phyloP scores from a whole-genome alignment of 2,113 vertebrate genomes.

The Pyxicephalus adspersus region DNA sequence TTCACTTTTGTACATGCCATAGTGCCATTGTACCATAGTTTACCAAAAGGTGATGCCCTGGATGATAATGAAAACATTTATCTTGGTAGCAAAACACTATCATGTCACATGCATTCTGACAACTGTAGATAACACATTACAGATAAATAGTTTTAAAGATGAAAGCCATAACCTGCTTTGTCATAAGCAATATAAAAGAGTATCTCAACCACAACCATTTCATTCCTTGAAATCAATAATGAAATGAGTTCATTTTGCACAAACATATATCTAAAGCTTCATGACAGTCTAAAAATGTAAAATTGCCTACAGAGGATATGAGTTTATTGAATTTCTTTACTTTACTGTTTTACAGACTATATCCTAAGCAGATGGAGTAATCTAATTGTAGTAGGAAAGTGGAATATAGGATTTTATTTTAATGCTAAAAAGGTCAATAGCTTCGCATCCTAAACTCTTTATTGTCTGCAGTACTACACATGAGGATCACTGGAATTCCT shows the following conservation, averaged over 20 bases:
- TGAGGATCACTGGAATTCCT: slow-evolving; percentile 70
- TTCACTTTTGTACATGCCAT: too few species aligned
- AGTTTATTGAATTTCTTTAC: slow-evolving; percentile 72
- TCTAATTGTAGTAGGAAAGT: slow-evolving; percentile 72
- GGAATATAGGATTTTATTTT: slow-evolving; percentile 78
- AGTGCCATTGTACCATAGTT: too few species aligned
- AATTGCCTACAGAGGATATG: slow-evolving; percentile 70
- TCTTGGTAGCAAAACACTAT: too few species aligned
- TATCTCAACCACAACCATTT: slow-evolving; percentile 56
- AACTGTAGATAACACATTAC: not conserved
- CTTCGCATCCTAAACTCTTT: slow-evolving; percentile 72
- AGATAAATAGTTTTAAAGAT: slow-evolving; percentile 24
- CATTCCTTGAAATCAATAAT: slow-evolving; percentile 66
- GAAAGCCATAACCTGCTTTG: slow-evolving; percentile 7
- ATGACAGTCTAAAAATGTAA: slow-evolving; percentile 69
- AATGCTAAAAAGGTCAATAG: slow-evolving; percentile 74
- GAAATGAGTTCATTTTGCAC: slow-evolving; percentile 71
- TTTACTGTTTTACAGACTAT: slow-evolving; percentile 71
- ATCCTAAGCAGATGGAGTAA: slow-evolving; percentile 71
- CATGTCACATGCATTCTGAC: not conserved
- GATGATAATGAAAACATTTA: too few species aligned
- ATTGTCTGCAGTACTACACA: slow-evolving; percentile 64
- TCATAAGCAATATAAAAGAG: slow-evolving; percentile 45
- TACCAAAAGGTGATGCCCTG: too few species aligned
- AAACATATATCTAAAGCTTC: slow-evolving; percentile 68